Conservation (phyloP, 2,113 vertebrate genomes). For the Macquaria ambigua region DNA sequence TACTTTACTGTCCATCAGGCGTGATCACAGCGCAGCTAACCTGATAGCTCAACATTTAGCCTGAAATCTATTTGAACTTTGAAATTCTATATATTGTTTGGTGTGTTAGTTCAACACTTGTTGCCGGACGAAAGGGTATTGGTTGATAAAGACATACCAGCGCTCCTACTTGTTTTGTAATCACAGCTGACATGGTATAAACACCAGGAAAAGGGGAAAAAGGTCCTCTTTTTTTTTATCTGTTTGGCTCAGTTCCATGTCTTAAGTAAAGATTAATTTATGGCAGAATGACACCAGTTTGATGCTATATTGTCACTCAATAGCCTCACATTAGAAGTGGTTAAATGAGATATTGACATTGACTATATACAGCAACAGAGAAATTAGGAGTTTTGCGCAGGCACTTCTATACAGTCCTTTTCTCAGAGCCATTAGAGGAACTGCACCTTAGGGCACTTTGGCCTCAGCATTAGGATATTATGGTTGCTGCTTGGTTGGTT, state of each 20-base stretch:
- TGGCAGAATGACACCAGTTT: not conserved
- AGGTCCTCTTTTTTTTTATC: not conserved
- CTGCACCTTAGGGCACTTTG: conserved; percentile 21
- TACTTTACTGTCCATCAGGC: not conserved
- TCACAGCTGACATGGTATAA: not conserved
- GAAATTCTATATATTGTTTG: not conserved
- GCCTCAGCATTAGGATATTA: not conserved
- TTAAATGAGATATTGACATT: not conserved
- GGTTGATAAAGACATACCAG: not conserved
- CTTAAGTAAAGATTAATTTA: not conserved
- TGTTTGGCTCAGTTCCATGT: not conserved
- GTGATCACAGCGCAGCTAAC: not conserved
- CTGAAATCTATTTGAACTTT: not conserved
- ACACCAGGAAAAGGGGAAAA: not conserved
- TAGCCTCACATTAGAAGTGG: not conserved
- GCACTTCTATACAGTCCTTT: not conserved
- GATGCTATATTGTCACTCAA: not conserved
- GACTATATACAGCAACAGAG: not conserved
- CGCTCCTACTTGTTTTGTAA: not conserved
- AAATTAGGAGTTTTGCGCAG: not conserved
- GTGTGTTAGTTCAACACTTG: not conserved
- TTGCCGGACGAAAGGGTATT: not conserved
- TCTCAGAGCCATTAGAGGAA: not conserved
- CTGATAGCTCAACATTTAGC: not conserved
- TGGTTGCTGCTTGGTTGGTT: conserved; percentile 6